Evolutionary conservation across 2,797 vertebrate genomes (phyloP).

Genomic region (Helicolenus hilgendorfi): DNA sequence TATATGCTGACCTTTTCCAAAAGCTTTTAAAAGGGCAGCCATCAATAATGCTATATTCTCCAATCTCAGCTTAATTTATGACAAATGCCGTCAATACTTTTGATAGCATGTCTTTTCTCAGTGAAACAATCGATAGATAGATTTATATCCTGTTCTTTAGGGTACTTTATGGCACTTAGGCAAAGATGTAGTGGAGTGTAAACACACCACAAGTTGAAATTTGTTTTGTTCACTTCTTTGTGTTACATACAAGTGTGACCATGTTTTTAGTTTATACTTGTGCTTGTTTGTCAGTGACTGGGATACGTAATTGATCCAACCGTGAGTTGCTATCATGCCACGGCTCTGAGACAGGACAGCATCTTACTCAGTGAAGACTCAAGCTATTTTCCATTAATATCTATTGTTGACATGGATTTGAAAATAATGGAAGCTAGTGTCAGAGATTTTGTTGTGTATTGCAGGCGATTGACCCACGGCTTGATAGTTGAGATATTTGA

Average conservation of each 20-base stretch:
- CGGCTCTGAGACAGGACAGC: background rate
- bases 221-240: background rate
- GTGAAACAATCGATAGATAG: conserved; percentile 56
- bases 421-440: conserved; percentile 42
- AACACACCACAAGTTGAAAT: background rate
- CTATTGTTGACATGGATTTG: conserved; percentile 48
- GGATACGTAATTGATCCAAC: background rate
- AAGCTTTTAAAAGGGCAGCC: conserved; percentile 69
- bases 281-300: conserved; percentile 3
- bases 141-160: conserved; percentile 52
- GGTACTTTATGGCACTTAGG: conserved; percentile 10
- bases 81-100: conserved; percentile 64
- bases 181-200: background rate
- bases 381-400: conserved; percentile 10
- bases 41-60: conserved; percentile 67
- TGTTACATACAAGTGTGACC: background rate
- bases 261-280: background rate
- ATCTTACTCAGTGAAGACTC: background rate
- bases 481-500: conserved; percentile 54
- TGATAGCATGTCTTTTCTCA: conserved; percentile 54
- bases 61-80: conserved; percentile 66
- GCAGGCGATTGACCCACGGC: conserved; percentile 50
- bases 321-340: background rate
- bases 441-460: conserved; percentile 38
- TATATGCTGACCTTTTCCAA: conserved; percentile 64